Base-by-base conservation (phyloP, 92 coral and sea anemone species). In the Desmophyllum pertusum region DNA sequence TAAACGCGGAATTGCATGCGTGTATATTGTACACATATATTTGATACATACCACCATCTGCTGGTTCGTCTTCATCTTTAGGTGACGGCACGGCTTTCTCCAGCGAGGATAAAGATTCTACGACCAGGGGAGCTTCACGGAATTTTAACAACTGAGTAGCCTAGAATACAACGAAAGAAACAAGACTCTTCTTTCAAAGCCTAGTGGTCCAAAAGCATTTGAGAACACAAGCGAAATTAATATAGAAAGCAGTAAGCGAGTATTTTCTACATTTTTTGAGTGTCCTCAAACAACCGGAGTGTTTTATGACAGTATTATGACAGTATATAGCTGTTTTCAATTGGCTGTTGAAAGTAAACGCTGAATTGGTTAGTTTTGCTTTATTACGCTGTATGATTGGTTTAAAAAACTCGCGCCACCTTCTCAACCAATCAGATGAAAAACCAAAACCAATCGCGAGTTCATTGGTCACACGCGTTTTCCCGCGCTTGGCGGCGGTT, bases 81-180 rank as follows among this genome's bases (percentile, higher is more conserved):
- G 98, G 86, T 65, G 88, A 83, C 27, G 99, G 99, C 53, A 95
- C 97, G 43, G 98, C 95, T 64, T 87, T 90, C 73, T 92, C 94
- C 68, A 96, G 69, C 45, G 92, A 74, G 23, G 90, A 80, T 71
- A 96, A 73, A 9, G 99, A 94, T 21, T 96, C 98, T n/a, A 87
- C 93, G 4, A 96, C 95, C 62, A 96, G 76, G n/a, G 93, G 79
- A 36, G 90, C 74, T 63, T 94, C 93, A 36, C 95, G 92, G 45
- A 94, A 91, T 67, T 88, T 94, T 3, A 96, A 91, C 80, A 96
- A 84, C 64, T 94, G 95, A 50, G 82, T 85, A 33, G 91, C 87
- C 99, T 96, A 67, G 5, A 62, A 55, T 45, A 15, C 50, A 39
- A 43, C 17, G 57, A 80, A 51, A 10, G 25, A 31, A 39, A 30